phyloP scores from a whole-genome alignment of 1,140 invertebrate species.

The Camponotus pennsylvanicus region DNA sequence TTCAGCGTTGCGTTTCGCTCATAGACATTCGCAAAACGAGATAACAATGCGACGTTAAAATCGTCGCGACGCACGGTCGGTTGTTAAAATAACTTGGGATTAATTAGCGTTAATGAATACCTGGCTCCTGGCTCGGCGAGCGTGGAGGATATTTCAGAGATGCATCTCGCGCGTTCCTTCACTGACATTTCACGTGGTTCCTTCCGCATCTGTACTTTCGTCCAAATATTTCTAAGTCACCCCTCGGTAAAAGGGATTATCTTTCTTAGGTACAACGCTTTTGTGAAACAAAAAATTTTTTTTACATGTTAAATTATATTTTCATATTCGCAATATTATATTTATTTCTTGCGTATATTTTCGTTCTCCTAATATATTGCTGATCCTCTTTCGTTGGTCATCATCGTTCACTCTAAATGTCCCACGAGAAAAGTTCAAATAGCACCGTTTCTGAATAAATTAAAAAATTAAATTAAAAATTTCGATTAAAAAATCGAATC shows the following conservation, averaged over 20 bases:
- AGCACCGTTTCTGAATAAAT: no score
- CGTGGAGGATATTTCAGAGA: constrained; percentile 75
- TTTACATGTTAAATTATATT: not conserved
- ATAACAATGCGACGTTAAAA: constrained; percentile 56
- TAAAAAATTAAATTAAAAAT: not conserved
- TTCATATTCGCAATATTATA: not conserved
- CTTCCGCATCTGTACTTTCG: not conserved
- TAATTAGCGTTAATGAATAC: constrained; percentile 83
- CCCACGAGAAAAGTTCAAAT: no score
- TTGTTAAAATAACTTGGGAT: constrained; percentile 77
- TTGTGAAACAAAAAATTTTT: not conserved
- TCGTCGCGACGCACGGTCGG: not conserved
- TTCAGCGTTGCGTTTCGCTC: not conserved
- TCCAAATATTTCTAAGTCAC: not conserved
- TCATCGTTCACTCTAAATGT: no score
- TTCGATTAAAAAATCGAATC: not conserved
- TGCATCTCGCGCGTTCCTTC: constrained; percentile 29
- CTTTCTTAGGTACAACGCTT: not conserved
- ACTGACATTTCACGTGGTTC: not conserved
- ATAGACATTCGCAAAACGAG: constrained; percentile 50
- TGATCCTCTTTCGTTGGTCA: not conserved
- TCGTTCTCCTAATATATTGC: not conserved
- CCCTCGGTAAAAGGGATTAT: not conserved
- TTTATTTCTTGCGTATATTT: no score
- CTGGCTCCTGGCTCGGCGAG: constrained; percentile 79